A percentile compares a stretch with the other conserved stretches of the same genome.
These are phyloP conservation scores for Acropternis orthonyx DNA, from an alignment of 2,797 vertebrate species.

Conservation along the genomic window DNA sequence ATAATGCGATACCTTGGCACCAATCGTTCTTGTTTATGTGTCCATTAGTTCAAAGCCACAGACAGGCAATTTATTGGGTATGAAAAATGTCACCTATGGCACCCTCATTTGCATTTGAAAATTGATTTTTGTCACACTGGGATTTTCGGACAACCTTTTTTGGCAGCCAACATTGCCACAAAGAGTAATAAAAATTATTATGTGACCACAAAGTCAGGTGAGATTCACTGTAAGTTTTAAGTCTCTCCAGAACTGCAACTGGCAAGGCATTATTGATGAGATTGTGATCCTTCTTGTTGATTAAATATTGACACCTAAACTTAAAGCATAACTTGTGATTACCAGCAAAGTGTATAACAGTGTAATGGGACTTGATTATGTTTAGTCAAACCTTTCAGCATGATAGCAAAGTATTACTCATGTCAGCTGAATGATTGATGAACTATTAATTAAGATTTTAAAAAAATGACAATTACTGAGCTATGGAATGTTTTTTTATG, in stretches of 20 bases:
- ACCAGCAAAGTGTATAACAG: neutral
- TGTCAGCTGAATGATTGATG: neutral
- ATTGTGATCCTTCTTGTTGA: slow-evolving; percentile 61
- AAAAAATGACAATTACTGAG: neutral
- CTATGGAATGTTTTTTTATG: neutral
- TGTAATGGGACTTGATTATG: slow-evolving; percentile 4
- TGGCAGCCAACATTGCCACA: slow-evolving; percentile 54
- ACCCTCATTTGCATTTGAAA: slow-evolving; percentile 77
- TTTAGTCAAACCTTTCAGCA: neutral
- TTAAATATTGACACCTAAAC: slow-evolving; percentile 69
- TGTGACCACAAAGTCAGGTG: slow-evolving; percentile 49
- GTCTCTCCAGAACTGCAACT: slow-evolving; percentile 29
- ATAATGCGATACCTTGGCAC: slow-evolving; percentile 59
- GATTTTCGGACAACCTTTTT: slow-evolving; percentile 72
- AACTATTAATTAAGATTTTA: slow-evolving; percentile 14
- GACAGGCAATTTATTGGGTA: slow-evolving; percentile 75
- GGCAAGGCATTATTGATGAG: slow-evolving; percentile 67
- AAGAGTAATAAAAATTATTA: slow-evolving; percentile 76
- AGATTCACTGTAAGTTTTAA: slow-evolving; percentile 59
- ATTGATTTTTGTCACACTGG: slow-evolving; percentile 78
- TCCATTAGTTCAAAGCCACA: slow-evolving; percentile 76
- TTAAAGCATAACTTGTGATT: slow-evolving; percentile 35
- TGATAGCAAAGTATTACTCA: neutral
- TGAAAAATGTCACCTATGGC: slow-evolving; percentile 75
- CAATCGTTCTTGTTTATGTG: slow-evolving; percentile 73